Conservation (phyloP, 64 coral and sea anemone species). For the Cladopsammia gracilis region DNA sequence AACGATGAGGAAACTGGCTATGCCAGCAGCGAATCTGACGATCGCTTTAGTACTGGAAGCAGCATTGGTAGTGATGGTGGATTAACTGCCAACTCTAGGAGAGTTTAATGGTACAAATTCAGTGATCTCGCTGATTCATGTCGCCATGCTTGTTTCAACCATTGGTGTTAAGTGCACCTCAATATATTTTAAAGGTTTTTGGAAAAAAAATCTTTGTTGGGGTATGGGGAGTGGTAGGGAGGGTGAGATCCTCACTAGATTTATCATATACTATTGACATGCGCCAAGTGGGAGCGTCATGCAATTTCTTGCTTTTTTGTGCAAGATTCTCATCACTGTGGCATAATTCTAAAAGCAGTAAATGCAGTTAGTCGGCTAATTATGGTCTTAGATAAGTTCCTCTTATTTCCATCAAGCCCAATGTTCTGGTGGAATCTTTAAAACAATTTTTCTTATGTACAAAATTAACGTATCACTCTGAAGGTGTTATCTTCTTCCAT, state of each 20-base stretch:
- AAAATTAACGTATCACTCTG: neutral
- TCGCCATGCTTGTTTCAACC: neutral
- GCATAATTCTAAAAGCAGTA: neutral
- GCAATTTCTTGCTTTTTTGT: neutral
- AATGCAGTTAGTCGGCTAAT: neutral
- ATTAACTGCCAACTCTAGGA: constrained; percentile 68
- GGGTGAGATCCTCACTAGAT: neutral
- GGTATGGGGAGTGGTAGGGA: neutral
- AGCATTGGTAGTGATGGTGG: constrained; percentile 81
- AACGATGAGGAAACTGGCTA: constrained; percentile 83
- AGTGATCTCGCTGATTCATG: neutral
- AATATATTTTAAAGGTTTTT: neutral
- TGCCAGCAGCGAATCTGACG: constrained; percentile 82
- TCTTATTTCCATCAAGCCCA: no score
- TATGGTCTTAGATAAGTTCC: no score
- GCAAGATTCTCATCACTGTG: neutral
- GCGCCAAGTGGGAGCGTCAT: no score
- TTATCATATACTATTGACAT: neutral
- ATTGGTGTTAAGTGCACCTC: neutral
- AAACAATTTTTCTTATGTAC: neutral
- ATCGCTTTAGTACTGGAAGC: constrained; percentile 70
- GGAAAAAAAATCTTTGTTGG: neutral
- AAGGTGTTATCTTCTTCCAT: neutral
- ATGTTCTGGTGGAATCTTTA: neutral
- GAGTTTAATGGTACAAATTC: constrained; percentile 28